Conservation (phyloP, 2,113 vertebrate genomes). For the Calyptomena viridis region DNA sequence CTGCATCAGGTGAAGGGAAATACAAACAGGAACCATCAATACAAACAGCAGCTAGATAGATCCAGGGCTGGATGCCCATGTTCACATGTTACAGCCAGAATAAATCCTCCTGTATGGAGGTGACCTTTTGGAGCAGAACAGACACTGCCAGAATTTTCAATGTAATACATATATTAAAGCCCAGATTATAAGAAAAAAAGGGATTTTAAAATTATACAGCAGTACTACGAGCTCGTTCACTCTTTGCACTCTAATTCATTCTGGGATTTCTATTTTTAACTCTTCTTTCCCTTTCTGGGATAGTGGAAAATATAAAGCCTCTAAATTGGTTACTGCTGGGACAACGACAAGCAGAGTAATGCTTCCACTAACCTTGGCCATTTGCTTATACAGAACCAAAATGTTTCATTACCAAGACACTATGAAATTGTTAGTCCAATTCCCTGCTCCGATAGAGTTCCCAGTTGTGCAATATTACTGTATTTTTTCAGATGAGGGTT, state of each 20-base stretch:
- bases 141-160: background rate
- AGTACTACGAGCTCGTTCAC: background rate
- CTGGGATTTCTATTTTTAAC: conserved; percentile 35
- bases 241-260: background rate
- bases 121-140: background rate
- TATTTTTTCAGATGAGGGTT: conserved; percentile 43
- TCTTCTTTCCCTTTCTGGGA: conserved; percentile 13
- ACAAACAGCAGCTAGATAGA: background rate
- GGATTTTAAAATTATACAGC: background rate
- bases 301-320: conserved; percentile 46
- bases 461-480: background rate
- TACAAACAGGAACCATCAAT: background rate
- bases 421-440: conserved; percentile 24
- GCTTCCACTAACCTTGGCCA: conserved; percentile 45
- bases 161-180: background rate
- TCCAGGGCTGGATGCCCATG: background rate
- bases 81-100: background rate
- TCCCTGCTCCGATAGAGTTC: conserved; percentile 32
- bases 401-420: conserved; percentile 33
- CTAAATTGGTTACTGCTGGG: conserved; percentile 56
- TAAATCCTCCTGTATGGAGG: background rate
- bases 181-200: background rate
- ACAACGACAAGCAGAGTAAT: conserved; percentile 17
- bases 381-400: conserved; percentile 51
- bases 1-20: background rate